phyloP scores from a whole-genome alignment of 2,888 invertebrate species.

The Hypsopygia costalis region DNA sequence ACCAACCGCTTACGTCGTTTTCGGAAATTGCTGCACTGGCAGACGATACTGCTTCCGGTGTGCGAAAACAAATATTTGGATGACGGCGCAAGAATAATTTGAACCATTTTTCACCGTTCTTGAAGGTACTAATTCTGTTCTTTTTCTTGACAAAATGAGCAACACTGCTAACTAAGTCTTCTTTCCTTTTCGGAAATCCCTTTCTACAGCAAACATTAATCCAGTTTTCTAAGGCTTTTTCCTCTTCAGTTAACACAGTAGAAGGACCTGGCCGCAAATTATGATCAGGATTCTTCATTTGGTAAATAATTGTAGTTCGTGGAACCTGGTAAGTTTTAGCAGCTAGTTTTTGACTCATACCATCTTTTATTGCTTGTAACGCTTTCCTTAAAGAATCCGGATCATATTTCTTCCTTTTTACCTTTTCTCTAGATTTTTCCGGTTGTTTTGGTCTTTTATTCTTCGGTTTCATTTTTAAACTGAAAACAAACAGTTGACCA shows the following conservation, averaged over 20 bases:
- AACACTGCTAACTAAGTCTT: slow-evolving; percentile 11
- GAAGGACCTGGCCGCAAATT: slow-evolving; percentile 8
- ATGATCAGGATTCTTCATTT: slow-evolving; percentile 6
- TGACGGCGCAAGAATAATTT: slow-evolving; percentile 6
- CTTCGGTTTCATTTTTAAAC: slow-evolving; percentile 4
- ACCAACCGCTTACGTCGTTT: background rate
- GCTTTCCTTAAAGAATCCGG: too few relatives aligned
- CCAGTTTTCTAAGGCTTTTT: slow-evolving; percentile 9
- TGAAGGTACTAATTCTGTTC: slow-evolving; percentile 3
- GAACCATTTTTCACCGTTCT: slow-evolving; percentile 5
- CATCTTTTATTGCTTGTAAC: slow-evolving; percentile 8
- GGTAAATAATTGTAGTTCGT: slow-evolving; percentile 4
- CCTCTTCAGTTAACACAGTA: slow-evolving; percentile 10
- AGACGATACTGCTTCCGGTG: slow-evolving; percentile 5
- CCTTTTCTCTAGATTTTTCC: background rate
- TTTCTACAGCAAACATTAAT: slow-evolving; percentile 9
- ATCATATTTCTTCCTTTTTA: slow-evolving; percentile 4
- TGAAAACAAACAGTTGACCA: background rate
- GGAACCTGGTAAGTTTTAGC: slow-evolving; percentile 10
- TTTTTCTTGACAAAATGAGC: slow-evolving; percentile 12
- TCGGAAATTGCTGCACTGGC: slow-evolving; percentile 3
- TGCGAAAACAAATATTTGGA: slow-evolving; percentile 4
- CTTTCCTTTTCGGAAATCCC: slow-evolving; percentile 12
- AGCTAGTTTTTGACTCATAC: slow-evolving; percentile 12
- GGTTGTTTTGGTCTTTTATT: background rate